Percentiles rank a stretch among this genome's conserved stretches.
Evolutionary conservation across 2,113 vertebrate genomes (phyloP).

Genomic region (Silurus asotus): DNA sequence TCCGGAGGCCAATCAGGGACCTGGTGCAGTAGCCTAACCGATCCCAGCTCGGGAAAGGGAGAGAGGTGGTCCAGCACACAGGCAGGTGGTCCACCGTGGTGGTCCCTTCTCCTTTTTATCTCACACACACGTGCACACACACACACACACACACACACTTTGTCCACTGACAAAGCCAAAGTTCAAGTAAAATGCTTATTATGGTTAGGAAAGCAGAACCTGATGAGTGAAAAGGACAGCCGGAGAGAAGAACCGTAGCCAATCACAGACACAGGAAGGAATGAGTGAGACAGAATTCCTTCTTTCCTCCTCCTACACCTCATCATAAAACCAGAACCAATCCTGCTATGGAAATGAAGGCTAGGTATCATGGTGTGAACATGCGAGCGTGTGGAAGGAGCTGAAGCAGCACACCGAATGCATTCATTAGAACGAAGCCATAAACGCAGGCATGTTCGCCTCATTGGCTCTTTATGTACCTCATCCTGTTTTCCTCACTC

Average conservation of each 20-base stretch:
- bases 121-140: constrained; percentile 28
- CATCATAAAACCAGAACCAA: constrained; percentile 22
- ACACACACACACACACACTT: constrained; percentile 20
- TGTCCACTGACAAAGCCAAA: background rate
- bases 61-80: constrained; percentile 63
- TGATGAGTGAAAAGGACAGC: constrained; percentile 19
- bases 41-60: constrained; percentile 59
- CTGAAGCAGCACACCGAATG: constrained; percentile 22
- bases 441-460: constrained; percentile 42
- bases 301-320: constrained; percentile 9
- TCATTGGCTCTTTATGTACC: constrained; percentile 42
- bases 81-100: constrained; percentile 78
- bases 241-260: constrained; percentile 3
- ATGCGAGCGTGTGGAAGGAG: constrained; percentile 20
- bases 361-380: constrained; percentile 26
- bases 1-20: constrained; percentile 55
- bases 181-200: constrained; percentile 2
- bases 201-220: background rate
- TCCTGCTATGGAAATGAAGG: background rate
- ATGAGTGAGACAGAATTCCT: constrained; percentile 1
- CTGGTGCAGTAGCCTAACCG: constrained; percentile 57
- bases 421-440: constrained; percentile 37
- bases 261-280: constrained; percentile 7
- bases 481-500: constrained; percentile 47
- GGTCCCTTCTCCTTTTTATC: constrained; percentile 59